Base-by-base conservation (phyloP, 2,888 invertebrate species). In the Micoletzkya japonica region DNA sequence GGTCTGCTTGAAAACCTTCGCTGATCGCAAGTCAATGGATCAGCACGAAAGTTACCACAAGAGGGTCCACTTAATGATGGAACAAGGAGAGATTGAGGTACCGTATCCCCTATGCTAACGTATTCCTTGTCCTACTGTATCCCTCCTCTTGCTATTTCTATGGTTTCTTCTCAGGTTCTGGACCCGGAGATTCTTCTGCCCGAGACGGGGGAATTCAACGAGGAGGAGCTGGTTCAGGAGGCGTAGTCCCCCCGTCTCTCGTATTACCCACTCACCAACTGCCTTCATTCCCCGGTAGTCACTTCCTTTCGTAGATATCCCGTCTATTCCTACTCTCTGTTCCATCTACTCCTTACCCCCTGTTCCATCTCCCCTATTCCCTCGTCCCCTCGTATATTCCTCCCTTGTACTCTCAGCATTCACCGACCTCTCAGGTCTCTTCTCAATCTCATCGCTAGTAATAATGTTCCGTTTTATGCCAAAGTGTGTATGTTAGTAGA, bases 11-110 rank as follows among this genome's bases (percentile, higher is more conserved):
- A 76, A 77, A n/a, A 49, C 73, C 3, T 83, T 83, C 70, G 68
- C 72, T 20, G 81, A 81, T 56, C 68, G 74, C 39, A 81, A 80
- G 52, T 71, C 74, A 4, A 73, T 79, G 71, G 74, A 79, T 26
- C 82, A 81, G 56, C 84, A 84, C 72, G 78, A 79, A 44, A 78
- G 79, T 69, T 82, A 83, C 60, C 84, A 84, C 75, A 78, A 81
- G n/a, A 73, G 83, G 49, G 78, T 84, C 26, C 76, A 78, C 37
- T 39, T 77, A 34, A 76, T 84, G 74, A 72, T 84, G 24, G 68
- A 74, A 32, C 71, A 76, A 32, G 75, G 74, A 10, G 77, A 80
- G 49, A 64, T 81, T 58, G 76, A 79, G 57, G 77, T 74, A 24
- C 2, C 36, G 14, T 4, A 39, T 10, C 44, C 7, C 28, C 24